phyloP scores from a whole-genome alignment of 2,797 vertebrate genomes.

The Paratrypauchen microcephalus region DNA sequence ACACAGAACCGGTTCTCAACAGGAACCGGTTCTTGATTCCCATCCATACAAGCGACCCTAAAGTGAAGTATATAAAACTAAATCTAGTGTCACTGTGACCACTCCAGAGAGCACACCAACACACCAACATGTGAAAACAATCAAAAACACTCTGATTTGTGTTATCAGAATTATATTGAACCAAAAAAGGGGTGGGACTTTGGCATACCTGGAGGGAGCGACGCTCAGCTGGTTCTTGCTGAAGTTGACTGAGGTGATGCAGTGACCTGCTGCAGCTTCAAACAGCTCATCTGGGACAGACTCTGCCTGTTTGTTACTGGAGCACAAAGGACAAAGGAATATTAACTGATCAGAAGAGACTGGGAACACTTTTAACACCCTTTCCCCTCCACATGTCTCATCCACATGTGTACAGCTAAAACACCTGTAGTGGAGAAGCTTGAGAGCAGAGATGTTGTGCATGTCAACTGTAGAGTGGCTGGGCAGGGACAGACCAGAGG shows the following conservation, averaged over 20 bases:
- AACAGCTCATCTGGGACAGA: constrained; percentile 86
- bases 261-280: constrained; percentile 70
- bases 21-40: too few species aligned
- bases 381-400: too few species aligned
- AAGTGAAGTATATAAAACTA: too few species aligned
- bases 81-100: too few species aligned
- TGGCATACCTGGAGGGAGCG: constrained; percentile 84
- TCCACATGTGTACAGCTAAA: background rate
- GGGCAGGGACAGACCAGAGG: constrained; percentile 90
- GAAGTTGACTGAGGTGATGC: constrained; percentile 82
- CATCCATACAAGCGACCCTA: too few species aligned
- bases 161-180: background rate
- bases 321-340: background rate
- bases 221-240: constrained; percentile 89
- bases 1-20: too few species aligned
- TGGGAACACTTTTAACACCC: background rate
- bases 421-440: constrained; percentile 87
- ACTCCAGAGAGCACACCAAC: too few species aligned
- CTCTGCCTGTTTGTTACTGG: constrained; percentile 84
- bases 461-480: constrained; percentile 84
- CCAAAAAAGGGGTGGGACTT: background rate
- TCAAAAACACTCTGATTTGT: too few species aligned
- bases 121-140: too few species aligned
- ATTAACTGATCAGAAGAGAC: background rate
- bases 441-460: constrained; percentile 83